A percentile compares a stretch with the other conserved stretches of the same genome.
Evolutionary conservation across 2,797 vertebrate genomes (phyloP).

Genomic region (Kryptopterus vitreolus): DNA sequence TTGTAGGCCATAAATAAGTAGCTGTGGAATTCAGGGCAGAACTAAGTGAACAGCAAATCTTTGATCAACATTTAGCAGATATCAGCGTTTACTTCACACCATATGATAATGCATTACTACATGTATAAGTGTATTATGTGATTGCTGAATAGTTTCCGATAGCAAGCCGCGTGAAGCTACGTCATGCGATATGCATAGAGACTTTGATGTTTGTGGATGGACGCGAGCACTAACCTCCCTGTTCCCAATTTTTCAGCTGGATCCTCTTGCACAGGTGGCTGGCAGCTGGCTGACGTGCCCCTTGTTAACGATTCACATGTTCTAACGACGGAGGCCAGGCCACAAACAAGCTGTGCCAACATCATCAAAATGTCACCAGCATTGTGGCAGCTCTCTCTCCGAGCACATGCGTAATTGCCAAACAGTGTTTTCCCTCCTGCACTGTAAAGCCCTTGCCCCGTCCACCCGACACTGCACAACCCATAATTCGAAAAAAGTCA

Average conservation of each 20-base stretch:
- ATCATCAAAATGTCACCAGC: conserved; percentile 44
- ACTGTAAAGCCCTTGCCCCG: background rate
- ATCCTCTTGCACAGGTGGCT: conserved; percentile 50
- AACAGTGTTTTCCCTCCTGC: conserved; percentile 21
- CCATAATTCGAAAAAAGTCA: background rate
- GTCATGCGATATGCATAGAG: background rate
- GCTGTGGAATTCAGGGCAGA: too few relatives aligned
- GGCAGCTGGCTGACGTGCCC: conserved; percentile 47
- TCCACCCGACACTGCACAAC: background rate
- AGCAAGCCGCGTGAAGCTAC: too few relatives aligned
- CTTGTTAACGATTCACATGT: conserved; percentile 41
- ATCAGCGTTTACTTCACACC: too few relatives aligned
- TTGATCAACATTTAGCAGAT: too few relatives aligned
- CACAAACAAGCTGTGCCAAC: conserved; percentile 44
- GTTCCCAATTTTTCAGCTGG: conserved; percentile 43
- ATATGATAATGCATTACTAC: too few relatives aligned
- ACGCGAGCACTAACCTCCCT: conserved; percentile 29
- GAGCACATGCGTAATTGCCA: conserved; percentile 38
- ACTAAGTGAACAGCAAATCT: too few relatives aligned
- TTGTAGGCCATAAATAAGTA: too few relatives aligned
- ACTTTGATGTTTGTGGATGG: background rate
- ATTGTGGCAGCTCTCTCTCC: conserved; percentile 11
- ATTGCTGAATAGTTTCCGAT: background rate
- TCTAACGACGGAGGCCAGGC: conserved; percentile 45
- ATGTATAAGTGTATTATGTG: background rate